Evolutionary conservation across 2,888 invertebrate genomes (phyloP).

Genomic region (Loripinus fragilis): DNA sequence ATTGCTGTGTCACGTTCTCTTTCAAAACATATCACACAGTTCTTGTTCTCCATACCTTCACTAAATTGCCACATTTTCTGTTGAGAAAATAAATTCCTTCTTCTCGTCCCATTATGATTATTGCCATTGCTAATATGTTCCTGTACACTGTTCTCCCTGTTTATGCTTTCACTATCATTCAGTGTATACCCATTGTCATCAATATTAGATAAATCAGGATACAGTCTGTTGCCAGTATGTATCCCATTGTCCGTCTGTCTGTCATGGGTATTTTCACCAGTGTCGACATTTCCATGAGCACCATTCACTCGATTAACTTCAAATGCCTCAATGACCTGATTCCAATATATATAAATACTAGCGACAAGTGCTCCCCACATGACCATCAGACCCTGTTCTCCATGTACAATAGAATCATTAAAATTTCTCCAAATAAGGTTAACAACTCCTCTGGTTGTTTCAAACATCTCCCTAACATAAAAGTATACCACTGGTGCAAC

Average conservation of each 20-base stretch:
- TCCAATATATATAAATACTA: not conserved
- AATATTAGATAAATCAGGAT: conserved; percentile 26
- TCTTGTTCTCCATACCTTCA: not conserved
- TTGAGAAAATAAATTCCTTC: not conserved
- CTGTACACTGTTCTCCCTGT: not conserved
- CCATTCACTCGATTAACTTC: not conserved
- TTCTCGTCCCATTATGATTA: not conserved
- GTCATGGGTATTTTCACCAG: not conserved
- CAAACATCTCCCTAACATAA: not conserved
- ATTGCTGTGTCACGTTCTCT: conserved; percentile 50
- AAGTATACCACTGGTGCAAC: not conserved
- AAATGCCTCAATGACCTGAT: not conserved
- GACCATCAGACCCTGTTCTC: not conserved
- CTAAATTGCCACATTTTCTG: not conserved
- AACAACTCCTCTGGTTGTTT: not conserved
- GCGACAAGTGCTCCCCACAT: conserved; percentile 11
- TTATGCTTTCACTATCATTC: not conserved
- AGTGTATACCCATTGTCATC: conserved; percentile 22
- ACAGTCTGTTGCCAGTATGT: conserved; percentile 21
- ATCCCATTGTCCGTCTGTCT: not conserved
- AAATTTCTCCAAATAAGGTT: not conserved
- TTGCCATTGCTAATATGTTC: not conserved
- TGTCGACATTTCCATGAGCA: not conserved
- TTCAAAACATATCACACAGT: conserved; percentile 58
- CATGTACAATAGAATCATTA: not conserved